Base-by-base conservation (phyloP, 2,797 vertebrate species). In the Dromococcyx pavoninus region DNA sequence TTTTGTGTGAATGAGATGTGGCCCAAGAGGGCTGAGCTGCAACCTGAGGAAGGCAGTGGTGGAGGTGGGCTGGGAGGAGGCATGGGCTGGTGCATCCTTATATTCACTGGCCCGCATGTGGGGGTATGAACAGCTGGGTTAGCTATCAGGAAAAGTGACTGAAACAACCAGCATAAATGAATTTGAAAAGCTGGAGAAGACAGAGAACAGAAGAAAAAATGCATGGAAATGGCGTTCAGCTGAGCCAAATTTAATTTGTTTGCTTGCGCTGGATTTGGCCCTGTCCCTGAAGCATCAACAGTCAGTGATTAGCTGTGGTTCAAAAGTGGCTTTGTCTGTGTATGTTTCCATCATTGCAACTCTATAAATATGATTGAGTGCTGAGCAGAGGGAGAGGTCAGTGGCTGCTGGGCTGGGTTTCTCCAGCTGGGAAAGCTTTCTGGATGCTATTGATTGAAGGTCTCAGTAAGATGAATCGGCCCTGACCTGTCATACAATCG, bases 401-500 rank as follows among this genome's bases (percentile, higher is more conserved):
- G 39, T 2, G 50, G 43, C 79, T 76, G 79, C 60, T 76, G 72
- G 60, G 33, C 50, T 86, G 48, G 82, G 76, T 89, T 70, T 44
- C 79, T 93, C 73, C 92, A 93, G 58, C 60, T 32, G 57, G 88
- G 60, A 94, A 77, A 80, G 91, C 70, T 93, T 95, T 93, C 85
- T 73, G 73, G 77, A 65, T 15, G 32, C 65, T 66, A 50, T 48
- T 89, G 93, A 86, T 86, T 88, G 86, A 95, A 93, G 66, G 50
- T 87, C 78, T 96, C 6, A 2, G 76, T 58, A 86, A 95, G 93
- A 96, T 2, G 37, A 84, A 95, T 69, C 8, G 46, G 62, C n/a
- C 67, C 78, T 91, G 95, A 69, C 54, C 77, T 91, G 77, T 80
- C 41, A 77, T 57, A 90, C 66, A 87, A 7, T 88, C 4, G 37